A percentile compares a stretch with the other conserved stretches of the same genome.
phyloP scores from a whole-genome alignment of 2,797 vertebrate genomes.

The Gymnodraco acuticeps region DNA sequence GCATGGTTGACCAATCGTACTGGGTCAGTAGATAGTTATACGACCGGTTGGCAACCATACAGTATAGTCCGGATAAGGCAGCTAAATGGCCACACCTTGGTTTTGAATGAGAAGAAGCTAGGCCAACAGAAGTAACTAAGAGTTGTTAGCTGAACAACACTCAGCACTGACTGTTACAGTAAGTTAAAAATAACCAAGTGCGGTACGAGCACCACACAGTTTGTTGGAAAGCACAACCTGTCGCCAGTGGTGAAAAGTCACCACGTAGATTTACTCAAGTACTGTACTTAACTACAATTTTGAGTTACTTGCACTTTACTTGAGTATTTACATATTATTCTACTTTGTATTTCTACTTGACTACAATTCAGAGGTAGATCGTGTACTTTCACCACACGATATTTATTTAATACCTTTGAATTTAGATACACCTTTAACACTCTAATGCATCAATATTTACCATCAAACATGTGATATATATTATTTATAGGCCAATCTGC shows the following conservation, averaged over 20 bases:
- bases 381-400: no score
- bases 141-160: conserved; percentile 14
- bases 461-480: no score
- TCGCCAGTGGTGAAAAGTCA: neutral
- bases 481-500: no score
- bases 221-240: conserved; percentile 11
- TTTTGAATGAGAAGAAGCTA: conserved; percentile 75
- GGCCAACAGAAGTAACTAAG: conserved; percentile 54
- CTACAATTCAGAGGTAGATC: no score
- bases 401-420: no score
- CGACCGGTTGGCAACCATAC: conserved; percentile 36
- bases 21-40: conserved; percentile 25
- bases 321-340: no score
- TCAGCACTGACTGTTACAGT: neutral
- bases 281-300: no score
- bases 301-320: no score
- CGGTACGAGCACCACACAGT: neutral
- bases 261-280: no score
- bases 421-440: no score
- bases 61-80: conserved; percentile 64
- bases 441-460: no score
- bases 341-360: no score
- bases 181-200: conserved; percentile 18
- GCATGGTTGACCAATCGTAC: conserved; percentile 15
- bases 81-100: conserved; percentile 83